Base-by-base conservation (phyloP, 2,113 vertebrate species). In the Struthidea cinerea region DNA sequence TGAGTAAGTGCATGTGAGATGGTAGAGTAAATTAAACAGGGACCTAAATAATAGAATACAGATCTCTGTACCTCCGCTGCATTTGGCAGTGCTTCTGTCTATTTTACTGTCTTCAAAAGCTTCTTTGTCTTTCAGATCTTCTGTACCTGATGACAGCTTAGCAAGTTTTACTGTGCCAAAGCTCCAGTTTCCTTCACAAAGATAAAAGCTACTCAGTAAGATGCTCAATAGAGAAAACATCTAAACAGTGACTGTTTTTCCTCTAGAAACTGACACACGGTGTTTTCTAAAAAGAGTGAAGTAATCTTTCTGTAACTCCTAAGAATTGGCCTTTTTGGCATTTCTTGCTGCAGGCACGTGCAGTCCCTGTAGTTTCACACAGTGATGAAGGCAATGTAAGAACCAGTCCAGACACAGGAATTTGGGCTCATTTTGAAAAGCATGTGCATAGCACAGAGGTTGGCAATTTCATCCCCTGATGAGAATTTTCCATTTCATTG, bases 141-240 rank as follows among this genome's bases (percentile, higher is more conserved):
- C 63, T 35, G 15, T 33, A 69, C 74, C 76, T 57, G 59, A 16
- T 65, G 80, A 84, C 89, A 97, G 55, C 71, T 91, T 83, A 82
- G 85, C 90, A 90, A 80, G 32, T 50, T 57, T 32, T 11, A 13
- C 68, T 69, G n/a, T 80, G 85, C 89, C 59, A 81, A 71, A 86
- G 68, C 82, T 84, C 83, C 20, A 8, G 65, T 49, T 89, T 56
- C 74, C 42, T 81, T 84, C 4, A 0, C 11, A 65, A 59, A 78
- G 91, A 95, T 83, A 73, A 96, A 96, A 88, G 73, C 65, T 71
- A 17, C 30, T 83, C 94, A 68, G 65, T 67, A 84, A 49, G 28
- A 41, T 16, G 74, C 73, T 73, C 75, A 70, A 13, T 17, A 46
- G 33, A 57, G 55, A 73, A 84, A 93, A 80, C 79, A 82, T 57